Base-by-base conservation (phyloP, 1,140 invertebrate species). In the Pomacea maculata region DNA sequence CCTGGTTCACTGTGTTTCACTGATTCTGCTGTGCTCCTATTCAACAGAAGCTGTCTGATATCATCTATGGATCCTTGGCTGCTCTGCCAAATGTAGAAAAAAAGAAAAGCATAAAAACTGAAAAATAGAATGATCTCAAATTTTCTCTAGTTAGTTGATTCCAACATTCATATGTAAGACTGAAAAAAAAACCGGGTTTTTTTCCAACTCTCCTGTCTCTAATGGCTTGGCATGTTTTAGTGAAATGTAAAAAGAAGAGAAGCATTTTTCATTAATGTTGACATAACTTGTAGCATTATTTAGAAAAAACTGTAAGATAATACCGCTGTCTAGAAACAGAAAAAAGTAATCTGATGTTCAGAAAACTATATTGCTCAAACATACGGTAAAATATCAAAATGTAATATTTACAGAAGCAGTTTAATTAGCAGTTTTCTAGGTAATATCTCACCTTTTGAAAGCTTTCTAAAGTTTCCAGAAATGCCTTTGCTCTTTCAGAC, bases 391-490 rank as follows among this genome's bases (percentile, higher is more conserved):
- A 72, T 29, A 4, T 29, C 15, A 72, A 72, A 25, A 72, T 17
- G 29, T 1, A 72, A 72, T 17, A 72, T 17, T 17, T 17, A 29
- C n/a, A 72, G 45, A 1, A 72, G 1, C 17, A 29, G 15, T 15
- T 45, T 29, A 21, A 55, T 19, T 4, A 15, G 17, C 15, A 75
- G 21, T 34, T 4, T 19, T 55, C 29, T 55, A 52, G 52, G 45
- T 52, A 45, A 54, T 12, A n/a, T 54, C 63, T 79, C 57, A 84
- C 83, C 71, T 82, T 79, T 72, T 84, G 77, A 75, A 80, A 84
- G 61, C 80, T 75, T 76, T 84, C 80, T 74, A 84, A 71, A 12
- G 83, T 82, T 19, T 67, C 61, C n/a, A 84, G 65, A 34, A 84
- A 82, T 15, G 78, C 78, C 61, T 71, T 80, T 29, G 83, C 83